Base-by-base conservation (phyloP, 2,797 vertebrate species). In the Heliangelus exortis region DNA sequence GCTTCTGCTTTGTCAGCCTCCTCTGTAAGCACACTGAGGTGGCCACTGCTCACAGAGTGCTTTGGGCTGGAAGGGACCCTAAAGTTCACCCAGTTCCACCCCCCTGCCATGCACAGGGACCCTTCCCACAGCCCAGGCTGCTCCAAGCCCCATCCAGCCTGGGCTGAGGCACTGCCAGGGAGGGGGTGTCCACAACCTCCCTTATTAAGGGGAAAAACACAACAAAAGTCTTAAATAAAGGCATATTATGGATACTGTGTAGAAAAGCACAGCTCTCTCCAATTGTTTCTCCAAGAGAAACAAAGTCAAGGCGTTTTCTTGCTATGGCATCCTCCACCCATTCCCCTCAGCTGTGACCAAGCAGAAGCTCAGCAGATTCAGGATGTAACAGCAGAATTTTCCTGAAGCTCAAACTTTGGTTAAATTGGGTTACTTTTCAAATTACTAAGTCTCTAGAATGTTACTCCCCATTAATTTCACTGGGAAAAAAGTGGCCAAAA, bases 31-130 rank as follows among this genome's bases (percentile, higher is more conserved):
- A 51, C 43, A 6, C 3, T 1, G 72, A 66, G 67, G 31, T 3
- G 21, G 57, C 5, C 67, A 10, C 10, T 1, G 1, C 65, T 51
- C 45, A 3, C 5, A 5, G 8, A 23, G 10, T 10, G 39, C 10
- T 39, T 39, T 41, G 39, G 39, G 39, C 12, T 41, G 39, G 39
- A 41, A 41, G 39, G 39, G 13, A 41, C 39, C 39, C 41, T 41
- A 5, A 14, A 41, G 14, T 12, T 41, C 39, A 41, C 6, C 39
- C 39, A 41, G 39, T 41, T 5, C 14, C 39, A 41, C 5, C 39
- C 39, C 39, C 39, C 39, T 41, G 39, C 39, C 39, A 41, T 41
- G 39, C 13, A 5, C 39, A 41, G 39, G 39, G 39, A 41, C 39
- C 12, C 39, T 39, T 41, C 39, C 39, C 39, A 41, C 39, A 41